Base-by-base conservation (phyloP, 2,113 vertebrate genomes). In the Syrmaticus mikado region DNA sequence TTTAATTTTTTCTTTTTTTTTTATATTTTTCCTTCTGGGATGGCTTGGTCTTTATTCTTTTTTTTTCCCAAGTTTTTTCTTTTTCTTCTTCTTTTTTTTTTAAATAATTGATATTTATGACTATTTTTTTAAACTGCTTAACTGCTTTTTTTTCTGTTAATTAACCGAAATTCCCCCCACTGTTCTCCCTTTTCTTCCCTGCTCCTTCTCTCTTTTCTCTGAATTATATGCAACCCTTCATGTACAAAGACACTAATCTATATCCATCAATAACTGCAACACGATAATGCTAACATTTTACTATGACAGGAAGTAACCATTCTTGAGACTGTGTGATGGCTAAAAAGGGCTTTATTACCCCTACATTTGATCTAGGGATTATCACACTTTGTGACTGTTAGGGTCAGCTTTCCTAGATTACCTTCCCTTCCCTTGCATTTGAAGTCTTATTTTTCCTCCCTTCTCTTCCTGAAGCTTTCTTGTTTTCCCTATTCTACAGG, bases 341-440 rank as follows among this genome's bases (percentile, higher is more conserved):
- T 52, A 41, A 58, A 85, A 87, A 92, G 46, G 48, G n/a, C 74
- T 87, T 87, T 91, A 77, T 72, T 90, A 61, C 22, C 72, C 85
- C 30, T 80, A 57, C 48, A 32, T 77, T 68, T 77, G 75, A 91
- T 76, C 32, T 32, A 80, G 60, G 67, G 50, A 92, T 92, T 85
- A 87, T 74, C 72, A 61, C 20, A 55, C 32, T 8, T 1, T 78
- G 83, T 70, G 71, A 76, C 41, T 85, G 91, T 73, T 82, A 94
- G 82, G 3, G 45, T 38, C 71, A 41, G 24, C 75, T 28, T 77
- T 87, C 45, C 41, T 72, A 84, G 55, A 64, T 76, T 89, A 74
- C 8, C 24, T n/a, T 90, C 18, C n/a, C 24, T 32, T 89, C 15
- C 22, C 28, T 67, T 7, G 1, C 27, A 32, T 73, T 41, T 73